Base-by-base conservation (phyloP, 1,140 invertebrate species). In the Ceratina australensis region DNA sequence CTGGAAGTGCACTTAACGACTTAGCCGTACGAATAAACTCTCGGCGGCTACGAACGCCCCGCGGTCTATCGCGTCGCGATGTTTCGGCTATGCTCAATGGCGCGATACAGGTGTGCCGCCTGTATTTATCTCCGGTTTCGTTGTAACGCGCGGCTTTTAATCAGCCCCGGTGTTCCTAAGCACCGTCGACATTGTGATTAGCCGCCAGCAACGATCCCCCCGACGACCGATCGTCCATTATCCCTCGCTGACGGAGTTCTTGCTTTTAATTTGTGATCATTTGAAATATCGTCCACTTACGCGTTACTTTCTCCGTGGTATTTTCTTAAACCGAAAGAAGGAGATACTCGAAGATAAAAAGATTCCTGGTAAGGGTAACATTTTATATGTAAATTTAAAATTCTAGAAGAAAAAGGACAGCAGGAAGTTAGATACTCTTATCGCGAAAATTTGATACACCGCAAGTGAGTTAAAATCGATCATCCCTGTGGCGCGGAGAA, bases 1-100 rank as follows among this genome's bases (percentile, higher is more conserved):
- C 72, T 78, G 69, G 82, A 84, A 84, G 79, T 84, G 82, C 82
- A 84, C 79, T 84, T 84, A 84, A 84, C 82, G 82, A 84, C 83
- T 81, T 84, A 50, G 83, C 64, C 60, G 73, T 84, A 84, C 73
- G 82, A 81, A 81, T 84, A 84, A 84, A 84, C 81, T 78, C 78
- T 75, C 65, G 50, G 54, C 56, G 72, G 74, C 68, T 74, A 66
- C 65, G 76, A 63, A 78, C 20, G 52, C 50, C 33, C 47, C 77
- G 56, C 49, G 18, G 22, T 47, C 67, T 77, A 78, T 79, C 72
- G 57, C 59, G 47, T 65, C 54, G 47, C 33, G 33, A 33, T 2
- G 33, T 33, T 33, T 28, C 72, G 28, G 26, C 26, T 28, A n/a
- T 16, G 63, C 49, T 33, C 33, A 33, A 5, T 18, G 49, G 59